Evolutionary conservation across 1,140 invertebrate genomes (phyloP), one percentile per base, ranked within the genome.

Genomic region (Bombus waltoni): DNA sequence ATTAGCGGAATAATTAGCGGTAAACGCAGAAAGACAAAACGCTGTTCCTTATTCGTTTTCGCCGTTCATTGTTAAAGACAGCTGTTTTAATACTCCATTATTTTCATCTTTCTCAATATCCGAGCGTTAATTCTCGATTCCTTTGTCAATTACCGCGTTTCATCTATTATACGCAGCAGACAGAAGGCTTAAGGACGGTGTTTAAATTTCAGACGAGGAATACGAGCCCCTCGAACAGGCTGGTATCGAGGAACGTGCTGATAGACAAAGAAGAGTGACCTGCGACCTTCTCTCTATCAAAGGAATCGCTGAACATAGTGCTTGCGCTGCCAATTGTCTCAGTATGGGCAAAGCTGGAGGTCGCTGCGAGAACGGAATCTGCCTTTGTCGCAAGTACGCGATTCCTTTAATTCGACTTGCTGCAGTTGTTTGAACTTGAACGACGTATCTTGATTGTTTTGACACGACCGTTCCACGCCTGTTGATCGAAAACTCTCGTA

Each of bases 271-370:
- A 71, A 87, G 93, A 73, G 88, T 93, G 13, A 93, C 93, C 15
- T 94, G 93, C 68, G 93, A 93, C 35, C 89, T 94, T 57, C 47
- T 94, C 13, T 90, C 91, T 0, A 82, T 76, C 38, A 73, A 80
- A 22, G 91, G 89, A 73, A 66, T 85, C 83, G 88, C 90, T 2
- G 86, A 83, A 44, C 77, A 93, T 38, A 90, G 86, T 40, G 92
- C 91, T 72, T 94, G 93, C 42, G 91, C 91, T n/a, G 92, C 92
- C 0, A 92, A 93, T 59, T 94, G 93, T 83, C 78, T 93, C 1
- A 84, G 42, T 32, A 91, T 89, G 87, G 92, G 92, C 75, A 91
- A 92, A 89, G 89, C 88, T 44, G 93, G 93, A 40, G 91, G 90
- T 22, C 28, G 42, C 38, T 91, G 91, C 62, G 74, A 76, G 18